Evolutionary conservation across 2,797 vertebrate genomes (phyloP).

Genomic region (Vipera ursinii): DNA sequence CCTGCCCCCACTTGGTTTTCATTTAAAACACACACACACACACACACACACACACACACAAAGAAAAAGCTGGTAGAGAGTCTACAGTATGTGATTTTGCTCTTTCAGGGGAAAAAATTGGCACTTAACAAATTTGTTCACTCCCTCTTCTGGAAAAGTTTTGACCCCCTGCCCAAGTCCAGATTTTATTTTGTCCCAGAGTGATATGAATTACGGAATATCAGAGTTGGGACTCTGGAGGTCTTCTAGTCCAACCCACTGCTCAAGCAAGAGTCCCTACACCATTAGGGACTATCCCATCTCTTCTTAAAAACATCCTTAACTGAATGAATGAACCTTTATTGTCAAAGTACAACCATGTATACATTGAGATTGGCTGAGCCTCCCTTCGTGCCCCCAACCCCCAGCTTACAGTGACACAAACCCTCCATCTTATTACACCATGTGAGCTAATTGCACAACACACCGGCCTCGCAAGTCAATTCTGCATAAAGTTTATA

Average conservation of each 20-base stretch:
- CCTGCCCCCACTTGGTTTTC: background rate
- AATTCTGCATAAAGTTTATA: too few species aligned
- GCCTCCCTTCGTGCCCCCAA: too few species aligned
- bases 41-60: background rate
- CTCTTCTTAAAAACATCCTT: background rate
- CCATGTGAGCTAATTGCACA: too few species aligned
- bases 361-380: too few species aligned
- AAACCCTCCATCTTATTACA: too few species aligned
- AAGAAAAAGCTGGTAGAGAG: background rate
- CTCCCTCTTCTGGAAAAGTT: background rate
- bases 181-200: background rate
- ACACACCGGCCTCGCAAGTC: too few species aligned
- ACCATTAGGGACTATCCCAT: background rate
- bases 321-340: too few species aligned
- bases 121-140: background rate
- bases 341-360: too few species aligned
- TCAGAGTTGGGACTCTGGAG: background rate
- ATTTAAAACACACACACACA: fast-evolving
- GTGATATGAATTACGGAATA: background rate
- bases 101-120: background rate
- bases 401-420: too few species aligned
- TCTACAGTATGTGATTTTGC: background rate
- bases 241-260: background rate
- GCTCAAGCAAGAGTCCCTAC: background rate
- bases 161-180: background rate